Percentiles rank a stretch among this genome's conserved stretches.
Evolutionary conservation across 2,113 vertebrate genomes (phyloP).

Genomic region (Oreochromis niloticus): DNA sequence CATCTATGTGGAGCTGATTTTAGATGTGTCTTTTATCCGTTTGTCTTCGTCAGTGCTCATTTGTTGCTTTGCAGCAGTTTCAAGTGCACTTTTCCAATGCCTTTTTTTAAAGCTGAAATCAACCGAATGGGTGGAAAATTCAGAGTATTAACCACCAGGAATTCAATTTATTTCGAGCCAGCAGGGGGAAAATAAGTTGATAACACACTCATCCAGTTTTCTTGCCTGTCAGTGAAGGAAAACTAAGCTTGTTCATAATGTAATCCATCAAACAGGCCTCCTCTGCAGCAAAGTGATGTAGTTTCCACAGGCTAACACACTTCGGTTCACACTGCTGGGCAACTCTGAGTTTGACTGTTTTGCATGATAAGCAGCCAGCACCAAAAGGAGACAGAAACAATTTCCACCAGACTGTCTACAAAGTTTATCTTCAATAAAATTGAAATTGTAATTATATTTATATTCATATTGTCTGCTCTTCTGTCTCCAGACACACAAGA

Average conservation of each 20-base stretch:
- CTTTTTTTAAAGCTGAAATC: neutral
- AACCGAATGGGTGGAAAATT: neutral
- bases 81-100: neutral
- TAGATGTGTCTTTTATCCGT: neutral
- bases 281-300: neutral
- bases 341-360: neutral
- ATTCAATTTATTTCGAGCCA: neutral
- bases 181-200: neutral
- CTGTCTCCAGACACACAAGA: conserved; percentile 83
- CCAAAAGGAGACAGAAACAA: neutral
- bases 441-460: neutral
- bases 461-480: neutral
- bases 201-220: neutral
- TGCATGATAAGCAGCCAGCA: neutral
- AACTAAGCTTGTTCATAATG: neutral
- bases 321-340: neutral
- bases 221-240: neutral
- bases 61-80: neutral
- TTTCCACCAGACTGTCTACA: neutral
- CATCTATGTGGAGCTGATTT: neutral
- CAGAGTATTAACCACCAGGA: neutral
- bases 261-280: neutral
- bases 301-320: neutral
- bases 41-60: neutral
- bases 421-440: neutral